phyloP scores from a whole-genome alignment of 2,888 invertebrate genomes.

The Rhorus exstirpatorius region DNA sequence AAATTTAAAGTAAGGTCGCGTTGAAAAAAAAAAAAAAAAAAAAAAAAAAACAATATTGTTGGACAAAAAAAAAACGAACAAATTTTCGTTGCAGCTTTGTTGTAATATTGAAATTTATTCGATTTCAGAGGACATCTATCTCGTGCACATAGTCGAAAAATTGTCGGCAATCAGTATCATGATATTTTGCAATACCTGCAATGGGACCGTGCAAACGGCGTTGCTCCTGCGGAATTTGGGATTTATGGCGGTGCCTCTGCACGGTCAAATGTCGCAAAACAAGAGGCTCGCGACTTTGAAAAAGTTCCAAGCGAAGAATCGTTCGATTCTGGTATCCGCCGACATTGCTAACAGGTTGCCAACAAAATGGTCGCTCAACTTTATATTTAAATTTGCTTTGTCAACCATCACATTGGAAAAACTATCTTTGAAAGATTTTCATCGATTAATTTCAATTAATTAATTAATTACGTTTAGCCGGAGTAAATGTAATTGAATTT shows the following conservation, averaged over 20 bases:
- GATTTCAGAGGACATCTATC: conserved; percentile 94
- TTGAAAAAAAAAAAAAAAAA: conserved; percentile 11
- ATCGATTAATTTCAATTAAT: no score
- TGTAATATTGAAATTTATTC: background rate
- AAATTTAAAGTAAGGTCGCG: conserved; percentile 94
- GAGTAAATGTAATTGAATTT: no score
- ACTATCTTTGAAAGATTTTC: no score
- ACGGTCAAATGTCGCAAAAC: conserved; percentile 99
- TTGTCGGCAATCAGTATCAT: conserved; percentile 98
- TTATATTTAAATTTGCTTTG: no score
- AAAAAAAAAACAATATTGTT: background rate
- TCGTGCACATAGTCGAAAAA: conserved; percentile 98
- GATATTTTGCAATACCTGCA: conserved; percentile 98
- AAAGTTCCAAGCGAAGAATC: conserved; percentile 97
- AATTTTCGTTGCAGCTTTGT: background rate
- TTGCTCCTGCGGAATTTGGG: conserved; percentile 96
- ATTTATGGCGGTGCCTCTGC: conserved; percentile 97
- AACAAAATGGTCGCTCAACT: conserved; percentile 4
- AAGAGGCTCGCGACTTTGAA: conserved; percentile 97
- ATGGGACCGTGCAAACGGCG: conserved; percentile 95
- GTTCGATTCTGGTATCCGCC: conserved; percentile 98
- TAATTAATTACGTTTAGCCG: no score
- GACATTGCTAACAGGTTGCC: conserved; percentile 97
- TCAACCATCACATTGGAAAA: no score
- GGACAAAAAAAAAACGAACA: background rate